Evolutionary conservation across 2,888 invertebrate genomes (phyloP), one percentile per base, ranked within the genome.

Genomic region (Drosophila subquinaria): DNA sequence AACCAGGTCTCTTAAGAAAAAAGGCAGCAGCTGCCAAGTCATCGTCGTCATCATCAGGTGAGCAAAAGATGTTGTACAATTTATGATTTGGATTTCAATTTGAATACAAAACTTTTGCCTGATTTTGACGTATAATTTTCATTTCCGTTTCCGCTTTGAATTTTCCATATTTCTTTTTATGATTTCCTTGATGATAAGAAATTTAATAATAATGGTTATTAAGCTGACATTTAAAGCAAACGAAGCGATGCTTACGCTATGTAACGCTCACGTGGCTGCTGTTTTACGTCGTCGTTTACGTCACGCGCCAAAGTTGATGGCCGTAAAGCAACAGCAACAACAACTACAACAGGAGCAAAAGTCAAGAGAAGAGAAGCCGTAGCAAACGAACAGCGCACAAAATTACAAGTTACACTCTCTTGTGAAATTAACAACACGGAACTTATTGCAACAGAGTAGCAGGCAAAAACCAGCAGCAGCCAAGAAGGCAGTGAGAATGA

Each of bases 1-100:
- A 23, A 55, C 9, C 90, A 93, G 93, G 92, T 90, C 92, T 93
- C 66, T 90, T 93, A 90, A 90, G 92, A 90, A 93, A 93, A 90
- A 92, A 92, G 68, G 73, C 79, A 9, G 73, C 79, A 4, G 89
- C 74, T 35, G 88, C 66, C 50, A 79, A 71, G 57, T 43, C 71
- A 27, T 64, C 80, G 51, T 64, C 80, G 51, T 27, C 56, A 52
- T 27, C 56, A 52, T 45, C 56, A 56, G 66, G 67, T 67, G 75
- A 77, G 45, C 47, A 40, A 15, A 42, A 59, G 51, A 62, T 52
- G 35, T 53, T 33, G 17, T 55, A 51, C 33, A 35, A 35, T 48
- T 43, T 71, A 35, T 61, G 60, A 36, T 65, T 66, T 61, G 11
- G 42, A 33, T 64, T 53, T 61, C 52, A 36, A 48, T 42, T 50